Evolutionary conservation across 2,113 vertebrate species (phyloP).

Genomic region (Eulemur rufifrons): DNA sequence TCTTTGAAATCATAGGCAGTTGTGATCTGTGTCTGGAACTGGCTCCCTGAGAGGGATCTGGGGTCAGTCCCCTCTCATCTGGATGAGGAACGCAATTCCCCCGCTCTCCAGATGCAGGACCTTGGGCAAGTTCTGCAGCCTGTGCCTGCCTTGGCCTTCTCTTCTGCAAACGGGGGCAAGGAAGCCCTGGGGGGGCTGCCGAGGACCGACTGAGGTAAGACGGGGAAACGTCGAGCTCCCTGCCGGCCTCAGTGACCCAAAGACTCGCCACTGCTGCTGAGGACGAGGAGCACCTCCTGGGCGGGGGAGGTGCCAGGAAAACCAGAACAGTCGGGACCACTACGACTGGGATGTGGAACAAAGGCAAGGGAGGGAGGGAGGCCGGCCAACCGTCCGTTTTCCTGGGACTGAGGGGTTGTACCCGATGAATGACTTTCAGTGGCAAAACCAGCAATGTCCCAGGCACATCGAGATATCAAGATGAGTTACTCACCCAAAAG

Average conservation of each 20-base stretch:
- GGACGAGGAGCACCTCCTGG: background rate
- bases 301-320: background rate
- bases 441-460: background rate
- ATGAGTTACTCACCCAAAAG: background rate
- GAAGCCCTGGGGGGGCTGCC: background rate
- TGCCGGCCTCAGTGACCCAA: too few species aligned
- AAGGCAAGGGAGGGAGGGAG: rapidly evolving
- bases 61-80: too few species aligned
- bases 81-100: background rate
- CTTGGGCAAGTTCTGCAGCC: rapidly evolving
- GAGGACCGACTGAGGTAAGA: background rate
- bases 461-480: background rate
- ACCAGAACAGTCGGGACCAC: background rate
- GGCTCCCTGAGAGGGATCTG: background rate
- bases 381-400: background rate
- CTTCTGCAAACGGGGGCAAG: background rate
- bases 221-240: background rate
- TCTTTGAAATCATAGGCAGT: background rate
- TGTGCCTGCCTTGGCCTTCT: background rate
- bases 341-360: too few species aligned
- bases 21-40: background rate
- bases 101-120: background rate
- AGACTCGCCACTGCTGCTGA: rapidly evolving
- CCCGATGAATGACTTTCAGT: background rate
- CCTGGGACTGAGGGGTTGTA: background rate